Base-by-base conservation (phyloP, 2,797 vertebrate species). In the Rhabdomys pumilio region DNA sequence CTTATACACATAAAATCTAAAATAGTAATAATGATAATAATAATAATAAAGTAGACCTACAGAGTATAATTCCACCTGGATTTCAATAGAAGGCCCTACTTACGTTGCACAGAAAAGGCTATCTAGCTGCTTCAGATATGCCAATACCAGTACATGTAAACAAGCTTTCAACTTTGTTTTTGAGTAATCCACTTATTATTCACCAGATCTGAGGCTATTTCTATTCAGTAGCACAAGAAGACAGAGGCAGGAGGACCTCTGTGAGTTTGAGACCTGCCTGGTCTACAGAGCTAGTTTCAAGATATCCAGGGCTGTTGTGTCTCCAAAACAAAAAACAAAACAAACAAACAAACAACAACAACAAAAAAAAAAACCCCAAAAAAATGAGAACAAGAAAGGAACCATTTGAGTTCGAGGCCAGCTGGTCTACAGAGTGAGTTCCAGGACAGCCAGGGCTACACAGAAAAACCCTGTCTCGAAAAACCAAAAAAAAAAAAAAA, bases 171-270 rank as follows among this genome's bases (percentile, higher is more conserved):
- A 53, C 10, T 77, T 77, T 61, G 19, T 67, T 53, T 31, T 26
- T 59, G 24, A 61, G 69, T 89, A 92, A 89, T 15, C 17, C 9
- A 59, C 8, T 76, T 38, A n/a, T 75, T 82, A 17, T 55, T 84
- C 67, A 76, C 31, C n/a, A 95, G 47, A 88, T 91, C 73, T n/a
- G 29, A 77, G 38, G 75, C 63, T 75, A 41, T 75, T 75, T 50
- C 72, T 47, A 14, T 10, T n/a, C 55, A 86, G 53, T 44, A 67
- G 19, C 11, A 1, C 44, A 67, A 86, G 83, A 72, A 72, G 19
- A n/a, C 8, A 72, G 69, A 38, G 31, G 67, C 67, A 38, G 34
- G 67, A n/a, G 34, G 34, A 69, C n/a, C 63, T 65, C 34, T n/a
- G 34, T 69, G 67, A 69, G 69, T 72, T 38, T 38, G 69, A 72